These are phyloP conservation scores for Seriola rivoliana DNA, from an alignment of 2,113 vertebrate species.

Conservation along the genomic window DNA sequence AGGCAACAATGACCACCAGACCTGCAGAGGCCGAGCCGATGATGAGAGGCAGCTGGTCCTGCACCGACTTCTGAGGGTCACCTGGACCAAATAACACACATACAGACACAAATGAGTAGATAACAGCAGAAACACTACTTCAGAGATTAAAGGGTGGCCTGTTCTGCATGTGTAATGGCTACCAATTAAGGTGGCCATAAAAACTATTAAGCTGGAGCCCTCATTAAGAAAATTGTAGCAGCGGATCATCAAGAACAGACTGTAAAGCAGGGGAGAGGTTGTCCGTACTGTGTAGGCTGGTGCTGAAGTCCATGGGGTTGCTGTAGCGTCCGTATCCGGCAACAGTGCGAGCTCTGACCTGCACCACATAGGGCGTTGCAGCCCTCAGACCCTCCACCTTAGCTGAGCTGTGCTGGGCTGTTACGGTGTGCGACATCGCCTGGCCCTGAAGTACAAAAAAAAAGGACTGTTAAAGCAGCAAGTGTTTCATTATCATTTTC, in stretches of 20 bases:
- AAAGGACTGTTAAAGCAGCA: neutral
- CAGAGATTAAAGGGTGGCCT: conserved; percentile 35
- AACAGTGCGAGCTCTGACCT: conserved; percentile 95
- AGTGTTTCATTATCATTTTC: neutral
- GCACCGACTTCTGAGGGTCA: conserved; percentile 90
- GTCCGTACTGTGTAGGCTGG: conserved; percentile 85
- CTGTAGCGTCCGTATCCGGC: conserved; percentile 96
- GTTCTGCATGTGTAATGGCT: conserved; percentile 41
- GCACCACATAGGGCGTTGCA: conserved; percentile 91
- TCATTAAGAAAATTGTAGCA: conserved; percentile 51
- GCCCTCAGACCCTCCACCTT: conserved; percentile 92
- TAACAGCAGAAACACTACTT: conserved; percentile 22
- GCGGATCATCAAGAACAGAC: conserved; percentile 28
- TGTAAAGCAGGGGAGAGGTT: neutral
- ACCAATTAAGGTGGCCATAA: conserved; percentile 53
- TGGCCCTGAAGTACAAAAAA: conserved; percentile 77
- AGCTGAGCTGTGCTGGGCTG: conserved; percentile 94
- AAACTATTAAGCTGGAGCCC: conserved; percentile 44
- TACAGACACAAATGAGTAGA: conserved; percentile 41
- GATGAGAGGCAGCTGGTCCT: conserved; percentile 96
- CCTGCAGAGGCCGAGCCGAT: conserved; percentile 93
- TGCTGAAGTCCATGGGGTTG: conserved; percentile 93
- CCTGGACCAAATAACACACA: conserved; percentile 69
- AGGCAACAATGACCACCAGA: conserved; percentile 93
- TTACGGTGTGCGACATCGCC: conserved; percentile 94